Evolutionary conservation across 2,797 vertebrate species (phyloP).

Genomic region (Pyrocephalus nanus): DNA sequence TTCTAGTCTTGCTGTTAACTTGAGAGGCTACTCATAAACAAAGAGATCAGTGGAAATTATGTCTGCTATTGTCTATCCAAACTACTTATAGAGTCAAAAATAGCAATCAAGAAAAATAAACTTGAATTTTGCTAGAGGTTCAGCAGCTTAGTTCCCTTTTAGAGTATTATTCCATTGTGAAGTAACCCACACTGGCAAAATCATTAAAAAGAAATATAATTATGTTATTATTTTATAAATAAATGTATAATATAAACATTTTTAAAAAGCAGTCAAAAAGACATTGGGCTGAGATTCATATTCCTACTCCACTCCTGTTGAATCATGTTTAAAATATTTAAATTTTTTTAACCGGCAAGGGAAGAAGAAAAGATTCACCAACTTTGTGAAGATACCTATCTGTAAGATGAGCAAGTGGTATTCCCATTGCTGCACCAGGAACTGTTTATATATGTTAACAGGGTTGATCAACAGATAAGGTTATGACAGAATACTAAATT

Average conservation of each 20-base stretch:
- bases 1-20: not conserved
- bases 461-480: not conserved
- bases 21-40: not conserved
- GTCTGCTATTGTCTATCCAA: not conserved
- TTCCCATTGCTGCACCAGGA: not conserved
- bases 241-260: not conserved
- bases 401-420: not conserved
- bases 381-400: not conserved
- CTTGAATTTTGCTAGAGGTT: not conserved
- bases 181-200: not conserved
- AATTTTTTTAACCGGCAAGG: not conserved
- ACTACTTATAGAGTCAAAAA: not conserved
- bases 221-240: not conserved
- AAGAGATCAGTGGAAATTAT: not conserved
- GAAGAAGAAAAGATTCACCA: not conserved
- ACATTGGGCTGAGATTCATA: not conserved
- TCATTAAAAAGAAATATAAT: not conserved
- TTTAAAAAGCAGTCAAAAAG: not conserved
- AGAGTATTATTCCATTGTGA: not conserved
- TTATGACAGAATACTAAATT: not conserved
- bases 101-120: not conserved
- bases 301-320: not conserved
- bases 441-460: not conserved
- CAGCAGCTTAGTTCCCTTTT: not conserved
- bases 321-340: not conserved